These are phyloP conservation scores for Lacerta agilis DNA, from an alignment of 2,797 vertebrate species.

Conservation along the genomic window DNA sequence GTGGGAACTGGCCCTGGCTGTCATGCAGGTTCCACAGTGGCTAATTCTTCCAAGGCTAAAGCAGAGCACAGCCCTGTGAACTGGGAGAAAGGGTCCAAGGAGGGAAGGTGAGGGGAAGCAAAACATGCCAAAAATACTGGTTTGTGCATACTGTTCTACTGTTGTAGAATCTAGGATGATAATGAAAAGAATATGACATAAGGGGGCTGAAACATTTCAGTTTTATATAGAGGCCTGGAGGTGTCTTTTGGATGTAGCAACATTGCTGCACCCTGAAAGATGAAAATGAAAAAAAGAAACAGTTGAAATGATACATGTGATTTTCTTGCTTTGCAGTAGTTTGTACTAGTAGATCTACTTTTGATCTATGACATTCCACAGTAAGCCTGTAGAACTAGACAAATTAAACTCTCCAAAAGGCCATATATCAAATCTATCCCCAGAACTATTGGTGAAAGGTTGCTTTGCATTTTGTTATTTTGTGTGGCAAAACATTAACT, in stretches of 20 bases:
- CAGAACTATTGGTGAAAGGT: background rate
- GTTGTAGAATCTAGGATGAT: background rate
- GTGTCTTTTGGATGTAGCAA: background rate
- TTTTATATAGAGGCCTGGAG: background rate
- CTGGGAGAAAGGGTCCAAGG: constrained; percentile 8
- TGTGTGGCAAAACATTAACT: background rate
- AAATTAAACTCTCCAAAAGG: background rate
- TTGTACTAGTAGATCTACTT: background rate
- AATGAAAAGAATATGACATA: constrained; percentile 15
- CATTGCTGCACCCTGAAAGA: background rate
- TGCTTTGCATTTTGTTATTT: background rate
- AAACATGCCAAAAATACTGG: background rate
- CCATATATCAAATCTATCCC: background rate
- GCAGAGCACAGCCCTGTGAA: background rate
- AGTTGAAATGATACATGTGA: constrained; percentile 9
- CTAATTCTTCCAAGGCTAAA: constrained; percentile 26
- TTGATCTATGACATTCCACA: background rate
- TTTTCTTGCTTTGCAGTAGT: background rate
- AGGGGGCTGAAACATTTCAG: background rate
- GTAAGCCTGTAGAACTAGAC: background rate
- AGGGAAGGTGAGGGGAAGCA: constrained; percentile 5
- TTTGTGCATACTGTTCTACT: constrained; percentile 10
- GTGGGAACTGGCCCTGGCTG: constrained; percentile 23
- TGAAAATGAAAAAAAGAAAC: background rate
- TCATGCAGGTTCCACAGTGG: constrained; percentile 46